phyloP scores from a whole-genome alignment of 2,888 invertebrate species.

The Caenorhabditis sp. region DNA sequence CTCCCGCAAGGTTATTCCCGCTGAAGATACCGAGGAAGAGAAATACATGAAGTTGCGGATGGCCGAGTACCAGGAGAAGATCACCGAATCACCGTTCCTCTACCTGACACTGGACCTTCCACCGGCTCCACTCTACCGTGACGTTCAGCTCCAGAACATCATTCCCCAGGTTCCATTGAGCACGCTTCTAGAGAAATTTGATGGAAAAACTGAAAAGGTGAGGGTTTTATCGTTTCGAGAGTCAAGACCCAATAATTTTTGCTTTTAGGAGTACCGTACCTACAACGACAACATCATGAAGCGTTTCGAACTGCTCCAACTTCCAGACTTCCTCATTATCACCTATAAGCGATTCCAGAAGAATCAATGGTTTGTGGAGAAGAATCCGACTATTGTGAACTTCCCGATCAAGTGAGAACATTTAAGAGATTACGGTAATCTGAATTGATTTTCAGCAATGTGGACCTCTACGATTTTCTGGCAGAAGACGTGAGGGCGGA shows the following conservation, averaged over 20 bases:
- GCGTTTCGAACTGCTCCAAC: constrained; percentile 93
- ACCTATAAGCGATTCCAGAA: constrained; percentile 98
- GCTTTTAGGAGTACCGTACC: constrained; percentile 92
- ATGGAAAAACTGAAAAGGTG: constrained; percentile 92
- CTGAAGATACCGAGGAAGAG: constrained; percentile 86
- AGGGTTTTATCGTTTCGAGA: no score
- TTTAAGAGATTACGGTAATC: not conserved
- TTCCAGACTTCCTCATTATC: constrained; percentile 88
- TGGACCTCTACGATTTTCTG: constrained; percentile 96
- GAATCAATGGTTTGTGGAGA: constrained; percentile 98
- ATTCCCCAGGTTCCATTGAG: constrained; percentile 95
- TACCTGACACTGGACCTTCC: constrained; percentile 98
- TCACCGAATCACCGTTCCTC: constrained; percentile 94
- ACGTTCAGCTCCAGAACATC: constrained; percentile 98
- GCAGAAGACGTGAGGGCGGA: constrained; percentile 88
- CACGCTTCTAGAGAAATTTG: constrained; percentile 95
- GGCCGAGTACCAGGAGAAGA: constrained; percentile 86
- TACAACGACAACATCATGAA: constrained; percentile 99
- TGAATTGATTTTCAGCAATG: constrained; percentile 88
- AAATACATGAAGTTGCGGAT: constrained; percentile 69
- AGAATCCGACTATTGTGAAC: constrained; percentile 99
- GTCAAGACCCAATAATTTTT: no score
- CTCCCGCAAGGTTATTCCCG: constrained; percentile 94
- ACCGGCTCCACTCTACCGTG: constrained; percentile 93
- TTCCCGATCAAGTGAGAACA: constrained; percentile 92